Conservation (phyloP, 1,140 invertebrate genomes). For the Lepidurus couesii region DNA sequence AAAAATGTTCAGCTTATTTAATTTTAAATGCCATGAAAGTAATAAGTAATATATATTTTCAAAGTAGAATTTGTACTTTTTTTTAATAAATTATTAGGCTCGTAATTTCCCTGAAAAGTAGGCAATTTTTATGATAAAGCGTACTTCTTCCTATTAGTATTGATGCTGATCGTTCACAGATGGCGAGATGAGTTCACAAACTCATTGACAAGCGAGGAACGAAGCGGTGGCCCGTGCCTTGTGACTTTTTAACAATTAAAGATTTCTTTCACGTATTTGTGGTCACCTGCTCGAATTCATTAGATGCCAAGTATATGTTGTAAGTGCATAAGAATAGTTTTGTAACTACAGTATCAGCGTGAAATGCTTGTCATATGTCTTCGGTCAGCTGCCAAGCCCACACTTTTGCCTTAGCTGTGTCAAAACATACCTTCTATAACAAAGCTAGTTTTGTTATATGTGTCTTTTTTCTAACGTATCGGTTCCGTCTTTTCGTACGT, state of each 20-base stretch:
- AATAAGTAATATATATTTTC: not conserved
- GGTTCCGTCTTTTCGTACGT: too few species aligned
- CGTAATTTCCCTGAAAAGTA: not conserved
- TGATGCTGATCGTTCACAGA: not conserved
- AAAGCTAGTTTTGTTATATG: not conserved
- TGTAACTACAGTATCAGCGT: not conserved
- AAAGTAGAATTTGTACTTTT: not conserved
- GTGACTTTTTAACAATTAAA: not conserved
- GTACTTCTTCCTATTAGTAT: too few species aligned
- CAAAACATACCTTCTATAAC: not conserved
- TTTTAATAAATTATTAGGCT: not conserved
- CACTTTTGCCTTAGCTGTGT: not conserved
- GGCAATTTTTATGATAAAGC: not conserved
- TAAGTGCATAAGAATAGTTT: not conserved
- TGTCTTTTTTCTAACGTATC: not conserved
- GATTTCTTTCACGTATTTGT: constrained; percentile 1
- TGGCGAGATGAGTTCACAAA: not conserved
- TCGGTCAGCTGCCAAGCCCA: constrained; percentile 20
- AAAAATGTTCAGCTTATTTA: not conserved
- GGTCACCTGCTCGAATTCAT: constrained; percentile 21
- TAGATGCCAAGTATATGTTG: not conserved
- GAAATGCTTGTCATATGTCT: not conserved
- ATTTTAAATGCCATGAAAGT: not conserved
- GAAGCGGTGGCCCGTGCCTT: constrained; percentile 7
- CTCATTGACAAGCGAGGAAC: constrained; percentile 18